phyloP scores from a whole-genome alignment of 1,140 invertebrate species.

The Nymphalis io region DNA sequence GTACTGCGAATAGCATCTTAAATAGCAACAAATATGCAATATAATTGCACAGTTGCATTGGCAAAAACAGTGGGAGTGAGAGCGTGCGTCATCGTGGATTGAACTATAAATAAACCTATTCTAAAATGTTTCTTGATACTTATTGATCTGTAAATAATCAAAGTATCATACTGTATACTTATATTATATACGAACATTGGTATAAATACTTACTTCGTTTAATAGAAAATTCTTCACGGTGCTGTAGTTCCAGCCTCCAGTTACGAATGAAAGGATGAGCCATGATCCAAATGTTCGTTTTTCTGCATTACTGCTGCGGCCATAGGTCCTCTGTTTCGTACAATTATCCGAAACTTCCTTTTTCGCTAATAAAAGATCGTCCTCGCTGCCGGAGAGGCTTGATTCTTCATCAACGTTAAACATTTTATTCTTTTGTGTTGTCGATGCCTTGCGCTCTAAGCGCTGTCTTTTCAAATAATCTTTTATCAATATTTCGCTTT shows the following conservation, averaged over 20 bases:
- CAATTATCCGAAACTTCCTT: neutral
- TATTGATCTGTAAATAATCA: no score
- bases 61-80: no score
- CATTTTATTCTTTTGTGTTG: neutral
- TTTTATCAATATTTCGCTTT: neutral
- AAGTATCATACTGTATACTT: no score
- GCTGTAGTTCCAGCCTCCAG: neutral
- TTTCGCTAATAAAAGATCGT: neutral
- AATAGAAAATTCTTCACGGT: constrained; percentile 3
- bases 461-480: neutral
- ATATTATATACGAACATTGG: neutral
- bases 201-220: neutral
- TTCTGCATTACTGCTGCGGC: neutral
- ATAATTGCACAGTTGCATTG: no score
- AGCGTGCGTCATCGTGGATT: no score
- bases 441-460: neutral
- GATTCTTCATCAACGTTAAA: neutral
- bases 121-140: no score
- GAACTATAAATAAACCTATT: no score
- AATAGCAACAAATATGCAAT: no score
- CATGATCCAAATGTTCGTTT: neutral
- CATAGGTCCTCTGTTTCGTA: neutral
- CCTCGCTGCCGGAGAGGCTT: neutral
- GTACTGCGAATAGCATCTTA: no score
- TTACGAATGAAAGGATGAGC: constrained; percentile 1